Base-by-base conservation (phyloP, 2,888 invertebrate species). In the Drosophila infuscata region DNA sequence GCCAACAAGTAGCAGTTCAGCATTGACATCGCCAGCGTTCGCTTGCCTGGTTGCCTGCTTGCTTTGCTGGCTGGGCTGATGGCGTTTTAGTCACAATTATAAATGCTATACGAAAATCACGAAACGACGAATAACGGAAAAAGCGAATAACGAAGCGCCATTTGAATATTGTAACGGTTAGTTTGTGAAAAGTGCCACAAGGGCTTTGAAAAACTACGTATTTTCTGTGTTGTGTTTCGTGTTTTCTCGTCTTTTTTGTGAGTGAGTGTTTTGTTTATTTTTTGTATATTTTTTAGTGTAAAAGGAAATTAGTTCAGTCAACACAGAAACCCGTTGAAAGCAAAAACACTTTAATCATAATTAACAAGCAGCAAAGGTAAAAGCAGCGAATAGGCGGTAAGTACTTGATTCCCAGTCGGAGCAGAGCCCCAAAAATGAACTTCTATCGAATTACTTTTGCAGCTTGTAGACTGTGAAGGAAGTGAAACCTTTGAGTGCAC, bases 1-100 rank as follows among this genome's bases (percentile, higher is more conserved):
- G 88, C 86, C 86, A 86, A 86, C 86, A 86, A 89, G 86, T 86
- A 86, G 86, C 86, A 86, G 81, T 86, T 84, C 77, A 84, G 89
- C 86, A 87, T 86, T 88, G 86, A 89, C 80, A 81, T 79, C 82
- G 83, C 73, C 79, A 83, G 84, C 82, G 89, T 89, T 74, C 89
- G 82, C 79, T 83, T 86, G 84, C 77, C 8, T 41, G 41, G 41
- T 41, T 41, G 41, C 2, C n/a, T 41, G 41, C 41, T 41, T 41
- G 41, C 41, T n/a, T 46, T 25, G 25, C 46, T 46, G 25, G 46
- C 15, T 46, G 46, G 46, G 25, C 46, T 46, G 12, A 46, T 25
- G 25, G 46, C 25, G 8, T 46, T 46, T 25, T 46, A 25, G 20
- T 46, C 25, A 25, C 25, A 66, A 41, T 41, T 33, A 48, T 35